phyloP scores from a whole-genome alignment of 2,888 invertebrate genomes.

The Phanerotoma sp. region DNA sequence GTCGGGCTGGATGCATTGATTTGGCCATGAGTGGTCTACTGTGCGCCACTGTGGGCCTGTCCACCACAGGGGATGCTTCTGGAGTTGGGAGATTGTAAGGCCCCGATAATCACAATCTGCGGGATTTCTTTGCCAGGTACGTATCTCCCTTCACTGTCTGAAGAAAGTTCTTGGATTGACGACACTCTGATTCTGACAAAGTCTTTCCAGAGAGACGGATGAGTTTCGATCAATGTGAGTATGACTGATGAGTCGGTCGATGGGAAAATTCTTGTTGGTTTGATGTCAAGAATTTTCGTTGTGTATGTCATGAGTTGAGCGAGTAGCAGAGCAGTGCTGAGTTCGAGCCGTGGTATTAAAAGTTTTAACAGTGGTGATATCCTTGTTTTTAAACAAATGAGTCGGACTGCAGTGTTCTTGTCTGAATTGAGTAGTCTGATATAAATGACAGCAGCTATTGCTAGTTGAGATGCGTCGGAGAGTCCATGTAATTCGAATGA shows the following conservation, averaged over 20 bases:
- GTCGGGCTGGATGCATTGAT: too few species aligned
- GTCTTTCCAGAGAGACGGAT: constrained; percentile 31
- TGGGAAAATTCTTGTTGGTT: not conserved
- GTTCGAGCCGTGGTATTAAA: constrained; percentile 37
- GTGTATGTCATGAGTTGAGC: constrained; percentile 17
- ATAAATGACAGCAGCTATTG: too few species aligned
- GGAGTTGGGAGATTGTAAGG: too few species aligned
- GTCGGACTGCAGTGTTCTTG: too few species aligned
- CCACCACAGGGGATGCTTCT: too few species aligned
- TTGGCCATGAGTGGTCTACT: not conserved
- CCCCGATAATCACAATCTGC: constrained; percentile 8
- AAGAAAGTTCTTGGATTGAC: constrained; percentile 26
- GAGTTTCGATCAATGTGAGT: constrained; percentile 30
- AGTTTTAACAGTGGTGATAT: constrained; percentile 24
- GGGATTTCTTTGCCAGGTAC: constrained; percentile 1
- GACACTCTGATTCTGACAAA: constrained; percentile 40
- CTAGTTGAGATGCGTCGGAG: too few species aligned
- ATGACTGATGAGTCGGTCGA: constrained; percentile 29
- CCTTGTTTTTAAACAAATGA: constrained; percentile 15
- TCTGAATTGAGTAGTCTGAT: too few species aligned
- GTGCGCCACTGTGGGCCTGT: too few species aligned
- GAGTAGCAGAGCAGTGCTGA: constrained; percentile 32
- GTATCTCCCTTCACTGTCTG: not conserved
- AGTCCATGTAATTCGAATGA: too few species aligned
- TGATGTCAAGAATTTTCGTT: too few species aligned